Percentiles rank a stretch among this genome's conserved stretches.
Evolutionary conservation across 2,113 vertebrate species (phyloP).

Genomic region (Puntigrus tetrazona): DNA sequence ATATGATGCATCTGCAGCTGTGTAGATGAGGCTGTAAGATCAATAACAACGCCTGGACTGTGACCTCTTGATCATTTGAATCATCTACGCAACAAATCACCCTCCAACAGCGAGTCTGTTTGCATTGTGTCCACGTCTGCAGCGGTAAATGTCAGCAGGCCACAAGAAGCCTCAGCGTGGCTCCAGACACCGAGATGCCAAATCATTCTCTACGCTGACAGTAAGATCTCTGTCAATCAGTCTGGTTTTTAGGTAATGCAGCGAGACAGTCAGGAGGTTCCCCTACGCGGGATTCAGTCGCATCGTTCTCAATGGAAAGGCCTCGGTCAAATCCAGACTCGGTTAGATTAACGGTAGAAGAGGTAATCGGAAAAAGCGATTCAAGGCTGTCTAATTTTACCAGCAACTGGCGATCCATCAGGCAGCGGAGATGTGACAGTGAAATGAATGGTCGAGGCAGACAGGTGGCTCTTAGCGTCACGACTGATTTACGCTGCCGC

Average conservation of each 20-base stretch:
- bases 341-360: conserved; percentile 93
- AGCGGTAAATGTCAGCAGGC: conserved; percentile 13
- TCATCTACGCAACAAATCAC: conserved; percentile 52
- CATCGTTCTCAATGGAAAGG: conserved; percentile 75
- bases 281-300: conserved; percentile 49
- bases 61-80: conserved; percentile 59
- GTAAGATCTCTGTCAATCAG: conserved; percentile 3
- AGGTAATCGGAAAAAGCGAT: conserved; percentile 98
- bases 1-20: conserved; percentile 52
- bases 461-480: conserved; percentile 99
- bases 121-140: conserved; percentile 7
- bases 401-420: conserved; percentile 99
- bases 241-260: background rate
- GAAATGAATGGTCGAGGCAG: conserved; percentile 99
- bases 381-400: conserved; percentile 99
- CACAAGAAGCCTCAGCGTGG: background rate
- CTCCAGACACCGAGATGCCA: background rate
- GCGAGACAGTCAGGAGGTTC: background rate
- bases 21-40: conserved; percentile 82
- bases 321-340: conserved; percentile 89
- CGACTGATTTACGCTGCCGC: conserved; percentile 99
- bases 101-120: background rate
- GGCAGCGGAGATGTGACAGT: conserved; percentile 95
- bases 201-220: background rate
- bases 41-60: conserved; percentile 36